Percentiles rank a stretch among this genome's conserved stretches.
These are phyloP conservation scores for Diplolepis rosae DNA, from an alignment of 2,888 invertebrate species.

Conservation along the genomic window DNA sequence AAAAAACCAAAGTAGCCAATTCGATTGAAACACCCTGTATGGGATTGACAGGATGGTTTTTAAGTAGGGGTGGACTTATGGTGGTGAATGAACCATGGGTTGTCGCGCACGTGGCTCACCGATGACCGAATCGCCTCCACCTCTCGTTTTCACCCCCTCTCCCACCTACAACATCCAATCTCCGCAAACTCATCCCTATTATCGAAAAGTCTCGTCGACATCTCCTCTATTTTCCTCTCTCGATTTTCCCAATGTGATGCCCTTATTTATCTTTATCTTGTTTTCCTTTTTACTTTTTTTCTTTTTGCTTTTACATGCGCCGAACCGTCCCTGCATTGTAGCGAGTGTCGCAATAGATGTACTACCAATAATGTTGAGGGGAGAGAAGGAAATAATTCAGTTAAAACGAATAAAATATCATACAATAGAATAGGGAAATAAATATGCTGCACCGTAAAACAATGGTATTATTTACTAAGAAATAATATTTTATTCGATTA, in stretches of 20 bases:
- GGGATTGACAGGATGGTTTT: neutral
- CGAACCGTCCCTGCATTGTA: neutral
- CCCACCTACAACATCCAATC: neutral
- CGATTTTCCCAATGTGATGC: neutral
- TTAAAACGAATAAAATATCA: neutral
- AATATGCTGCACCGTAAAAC: too few species aligned
- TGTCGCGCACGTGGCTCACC: slow-evolving; percentile 46
- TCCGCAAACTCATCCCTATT: neutral
- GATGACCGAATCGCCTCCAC: slow-evolving; percentile 36
- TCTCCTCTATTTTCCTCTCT: neutral
- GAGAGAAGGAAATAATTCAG: neutral
- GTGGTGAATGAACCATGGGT: slow-evolving; percentile 49
- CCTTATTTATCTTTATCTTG: neutral
- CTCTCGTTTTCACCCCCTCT: neutral
- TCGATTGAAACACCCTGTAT: neutral
- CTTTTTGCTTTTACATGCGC: neutral
- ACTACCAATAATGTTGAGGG: neutral
- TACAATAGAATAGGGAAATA: neutral
- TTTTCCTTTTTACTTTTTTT: neutral
- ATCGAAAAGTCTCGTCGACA: neutral
- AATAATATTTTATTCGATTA: too few species aligned
- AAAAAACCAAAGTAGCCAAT: neutral
- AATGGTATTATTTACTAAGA: too few species aligned
- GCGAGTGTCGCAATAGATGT: neutral
- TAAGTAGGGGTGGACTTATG: slow-evolving; percentile 42